A percentile compares a stretch with the other conserved stretches of the same genome.
Conservation (phyloP, 2,888 invertebrate genomes). For the Shargacucullia verbasci region DNA sequence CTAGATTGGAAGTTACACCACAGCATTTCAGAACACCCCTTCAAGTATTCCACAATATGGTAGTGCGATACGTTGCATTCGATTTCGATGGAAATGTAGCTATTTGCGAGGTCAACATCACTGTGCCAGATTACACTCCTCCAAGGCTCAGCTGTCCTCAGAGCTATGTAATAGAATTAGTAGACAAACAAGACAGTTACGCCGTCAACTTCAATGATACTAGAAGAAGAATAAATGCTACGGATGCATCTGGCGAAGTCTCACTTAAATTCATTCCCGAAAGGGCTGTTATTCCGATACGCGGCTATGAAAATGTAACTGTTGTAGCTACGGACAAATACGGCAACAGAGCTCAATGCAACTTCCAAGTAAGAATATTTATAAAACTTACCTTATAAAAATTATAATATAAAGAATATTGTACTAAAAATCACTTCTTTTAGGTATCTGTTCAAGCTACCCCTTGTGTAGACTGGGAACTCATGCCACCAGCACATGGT, state of each 20-base stretch:
- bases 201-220: constrained; percentile 97
- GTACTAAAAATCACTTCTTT: constrained; percentile 29
- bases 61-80: constrained; percentile 98
- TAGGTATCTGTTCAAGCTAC: constrained; percentile 96
- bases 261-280: constrained; percentile 95
- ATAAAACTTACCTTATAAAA: neutral
- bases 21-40: constrained; percentile 96
- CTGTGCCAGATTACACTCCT: constrained; percentile 97
- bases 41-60: constrained; percentile 96
- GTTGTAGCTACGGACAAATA: constrained; percentile 96
- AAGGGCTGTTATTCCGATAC: constrained; percentile 94
- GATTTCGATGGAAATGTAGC: constrained; percentile 99
- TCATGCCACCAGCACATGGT: constrained; percentile 96
- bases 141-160: constrained; percentile 97
- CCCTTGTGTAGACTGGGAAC: constrained; percentile 98
- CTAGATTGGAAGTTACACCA: constrained; percentile 97
- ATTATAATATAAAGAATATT: neutral
- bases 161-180: constrained; percentile 97
- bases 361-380: constrained; percentile 93
- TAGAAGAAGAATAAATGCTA: constrained; percentile 94
- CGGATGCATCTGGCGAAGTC: constrained; percentile 96
- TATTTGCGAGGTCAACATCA: constrained; percentile 98
- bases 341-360: constrained; percentile 96
- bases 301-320: constrained; percentile 97
- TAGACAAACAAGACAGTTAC: constrained; percentile 96